Base-by-base conservation (phyloP, 2,797 vertebrate genomes). In the Mastacembelus armatus region DNA sequence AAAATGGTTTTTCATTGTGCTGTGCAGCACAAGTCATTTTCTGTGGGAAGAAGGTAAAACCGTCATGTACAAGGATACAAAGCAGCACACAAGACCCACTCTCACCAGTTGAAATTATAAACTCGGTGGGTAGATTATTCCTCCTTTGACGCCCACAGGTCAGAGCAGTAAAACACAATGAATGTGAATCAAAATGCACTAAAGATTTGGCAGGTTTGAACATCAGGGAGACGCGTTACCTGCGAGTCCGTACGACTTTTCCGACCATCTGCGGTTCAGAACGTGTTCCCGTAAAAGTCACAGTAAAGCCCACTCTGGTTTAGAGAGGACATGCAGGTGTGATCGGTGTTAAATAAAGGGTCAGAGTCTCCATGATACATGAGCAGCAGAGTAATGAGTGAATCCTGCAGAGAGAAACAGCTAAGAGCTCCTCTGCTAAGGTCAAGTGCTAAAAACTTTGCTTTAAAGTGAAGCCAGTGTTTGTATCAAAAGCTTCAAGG, bases 381-480 rank as follows among this genome's bases (percentile, higher is more conserved):
- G 10, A 71, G 47, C 52, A 42, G 47, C 33, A 49, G 15, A 54
- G 42, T 33, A 66, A 74, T 49, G 58, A 59, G 48, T 21, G 39
- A 45, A 16, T 33, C 47, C 14, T 26, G 5, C 12, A 4, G 43
- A 7, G 15, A 14, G 50, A 39, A 32, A 33, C 1, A 36, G 29
- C 66, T 15, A 5, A 33, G 47, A 43, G 47, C 16, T 26, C 35
- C 45, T 62, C 27, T 0, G 27, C 51, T 52, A 2, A 63, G 58
- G 52, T 59, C 35, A 63, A 43, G 51, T 4, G 39, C 22, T 35
- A 1, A 29, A 22, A 19, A 14, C 10, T 58, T 49, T 5, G 16
- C 18, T 40, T 33, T 10, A 10, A 27, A 45, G 43, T 9, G 2
- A 64, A 58, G 49, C 3, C 4, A 4, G 49, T 3, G 21, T 43